Percentiles rank a stretch among this genome's conserved stretches.
Evolutionary conservation across 2,113 vertebrate species (phyloP).

Genomic region (Myrmecobius fasciatus): DNA sequence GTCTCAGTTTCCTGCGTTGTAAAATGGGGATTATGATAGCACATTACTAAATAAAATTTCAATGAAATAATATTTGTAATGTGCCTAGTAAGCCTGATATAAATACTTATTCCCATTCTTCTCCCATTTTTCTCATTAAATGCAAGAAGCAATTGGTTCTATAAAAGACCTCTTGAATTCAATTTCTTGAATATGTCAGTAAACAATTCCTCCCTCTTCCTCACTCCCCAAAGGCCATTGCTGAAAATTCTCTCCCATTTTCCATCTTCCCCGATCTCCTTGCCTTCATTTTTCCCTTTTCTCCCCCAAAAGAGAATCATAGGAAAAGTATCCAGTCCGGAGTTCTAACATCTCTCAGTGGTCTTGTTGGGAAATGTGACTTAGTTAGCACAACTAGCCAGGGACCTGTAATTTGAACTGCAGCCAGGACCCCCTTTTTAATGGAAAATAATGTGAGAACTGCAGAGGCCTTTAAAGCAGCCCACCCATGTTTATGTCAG

Average conservation of each 20-base stretch:
- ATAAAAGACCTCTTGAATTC: neutral
- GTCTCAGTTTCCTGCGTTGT: neutral
- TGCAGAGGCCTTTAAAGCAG: neutral
- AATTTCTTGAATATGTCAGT: neutral
- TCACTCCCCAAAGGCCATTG: neutral
- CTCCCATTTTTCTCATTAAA: neutral
- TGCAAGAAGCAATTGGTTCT: neutral
- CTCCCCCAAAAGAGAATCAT: neutral
- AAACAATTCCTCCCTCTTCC: neutral
- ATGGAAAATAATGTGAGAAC: constrained; percentile 18
- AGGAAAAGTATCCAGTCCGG: neutral
- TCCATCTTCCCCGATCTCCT: neutral
- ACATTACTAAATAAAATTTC: neutral
- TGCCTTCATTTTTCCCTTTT: neutral
- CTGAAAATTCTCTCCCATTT: neutral
- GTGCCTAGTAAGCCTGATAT: neutral
- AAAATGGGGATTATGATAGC: neutral
- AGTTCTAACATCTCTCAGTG: neutral
- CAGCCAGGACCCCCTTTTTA: neutral
- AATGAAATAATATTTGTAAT: neutral
- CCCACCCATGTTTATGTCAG: neutral
- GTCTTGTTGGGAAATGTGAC: neutral
- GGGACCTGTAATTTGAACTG: neutral
- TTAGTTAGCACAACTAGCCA: neutral
- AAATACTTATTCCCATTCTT: neutral